A percentile compares a stretch with the other conserved stretches of the same genome.
Conservation (phyloP, 2,888 invertebrate genomes). For the Caenorhabditis auriculariae region DNA sequence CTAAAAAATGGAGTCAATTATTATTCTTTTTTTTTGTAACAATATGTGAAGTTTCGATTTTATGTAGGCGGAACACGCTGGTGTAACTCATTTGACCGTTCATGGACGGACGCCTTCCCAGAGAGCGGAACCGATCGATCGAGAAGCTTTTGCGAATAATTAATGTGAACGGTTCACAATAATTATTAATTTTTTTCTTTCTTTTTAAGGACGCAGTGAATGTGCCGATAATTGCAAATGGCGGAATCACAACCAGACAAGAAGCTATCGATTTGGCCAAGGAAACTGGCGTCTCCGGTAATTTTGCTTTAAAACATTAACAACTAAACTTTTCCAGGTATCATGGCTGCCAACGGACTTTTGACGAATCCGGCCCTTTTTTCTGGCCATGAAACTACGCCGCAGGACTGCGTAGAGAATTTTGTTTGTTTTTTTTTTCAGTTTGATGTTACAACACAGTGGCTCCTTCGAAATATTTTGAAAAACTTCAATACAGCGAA, state of each 20-base stretch:
- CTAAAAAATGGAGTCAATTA: too few species aligned
- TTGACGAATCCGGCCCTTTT: conserved; percentile 88
- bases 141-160: conserved; percentile 75
- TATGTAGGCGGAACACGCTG: conserved; percentile 40
- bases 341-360: conserved; percentile 90
- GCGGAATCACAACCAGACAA: conserved; percentile 78
- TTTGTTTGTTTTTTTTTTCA: conserved; percentile 71
- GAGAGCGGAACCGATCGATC: conserved; percentile 74
- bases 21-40: conserved; percentile 1
- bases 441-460: too few species aligned
- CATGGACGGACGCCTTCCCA: conserved; percentile 85
- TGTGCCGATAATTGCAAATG: conserved; percentile 88
- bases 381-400: conserved; percentile 75
- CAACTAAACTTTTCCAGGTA: conserved; percentile 66
- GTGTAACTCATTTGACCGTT: conserved; percentile 77
- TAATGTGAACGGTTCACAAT: conserved; percentile 63
- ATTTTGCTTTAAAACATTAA: background rate
- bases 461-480: too few species aligned
- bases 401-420: conserved; percentile 77
- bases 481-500: too few species aligned
- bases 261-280: conserved; percentile 75
- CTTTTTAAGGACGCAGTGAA: conserved; percentile 28
- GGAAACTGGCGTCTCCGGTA: conserved; percentile 74
- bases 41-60: background rate
- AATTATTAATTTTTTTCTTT: background rate